Base-by-base conservation (phyloP, 2,113 vertebrate genomes). In the Callopanchax toddi region DNA sequence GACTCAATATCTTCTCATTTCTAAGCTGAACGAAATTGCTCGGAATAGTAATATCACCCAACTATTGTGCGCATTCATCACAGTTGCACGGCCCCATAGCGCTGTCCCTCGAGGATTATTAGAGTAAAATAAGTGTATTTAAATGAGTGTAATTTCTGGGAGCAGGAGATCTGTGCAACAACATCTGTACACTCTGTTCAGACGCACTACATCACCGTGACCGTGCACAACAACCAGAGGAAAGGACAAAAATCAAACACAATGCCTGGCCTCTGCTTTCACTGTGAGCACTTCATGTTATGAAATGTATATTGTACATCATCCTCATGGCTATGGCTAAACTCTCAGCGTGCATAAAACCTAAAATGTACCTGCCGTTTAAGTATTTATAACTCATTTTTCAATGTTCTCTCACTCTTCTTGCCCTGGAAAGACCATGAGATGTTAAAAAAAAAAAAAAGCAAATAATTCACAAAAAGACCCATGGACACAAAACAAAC, bases 1-100 rank as follows among this genome's bases (percentile, higher is more conserved):
- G 85, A 87, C 91, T 87, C 86, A 81, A 89, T 92, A 90, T 88
- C 83, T 85, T 87, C 86, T 83, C 78, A 86, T 92, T 92, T 89
- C 84, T 79, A 86, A 85, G 75, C 86, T 34, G 39, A 87, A 87
- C 90, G 81, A 90, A 91, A 91, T 87, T 90, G 87, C 86, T 56
- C n/a, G 44, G 75, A 89, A 91, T 83, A 79, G 85, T 91, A 92
- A 92, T 91, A 91, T 86, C 77, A 57, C 65, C 84, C 67, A 86
- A 85, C 78, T 86, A 84, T 86, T 90, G 83, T 90, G 76, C 34
- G 67, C 78, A 82, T 90, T 86, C 80, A 88, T 90, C 88, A 90
- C 85, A 50, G 79, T 87, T 87, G 70, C 78, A 71, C 69, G n/a
- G 84, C 78, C 61, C 82, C 74, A 67, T 74, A 60, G 60, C 22